Base-by-base conservation (phyloP, 2,888 invertebrate species). In the Perdita meconis region DNA sequence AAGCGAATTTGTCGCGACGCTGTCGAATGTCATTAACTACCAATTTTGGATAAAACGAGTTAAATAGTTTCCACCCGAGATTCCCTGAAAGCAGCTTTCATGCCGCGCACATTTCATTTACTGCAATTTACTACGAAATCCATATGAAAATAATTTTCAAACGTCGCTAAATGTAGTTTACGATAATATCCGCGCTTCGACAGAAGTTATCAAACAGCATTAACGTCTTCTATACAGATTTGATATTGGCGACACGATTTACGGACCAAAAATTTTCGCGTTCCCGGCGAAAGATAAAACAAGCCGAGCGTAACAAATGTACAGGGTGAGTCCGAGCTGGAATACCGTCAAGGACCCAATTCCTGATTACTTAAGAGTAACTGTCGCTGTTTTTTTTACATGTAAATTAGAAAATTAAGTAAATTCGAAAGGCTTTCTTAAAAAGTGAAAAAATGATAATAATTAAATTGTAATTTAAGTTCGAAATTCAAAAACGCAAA, bases 111-210 rank as follows among this genome's bases (percentile, higher is more conserved):
- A 66, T 74, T 76, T 74, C 75, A 76, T 66, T 76, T 67, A 50
- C 66, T 76, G 74, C 75, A 65, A 74, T 76, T 74, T 76, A 61
- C 59, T 67, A 66, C 56, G 51, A 67, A 76, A 76, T 72, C 74
- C 74, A 60, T 73, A 73, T 55, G 74, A 75, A 73, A 75, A 73
- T 75, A 55, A 75, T 73, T 75, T 73, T 75, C 74, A 75, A 75
- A 75, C 74, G 59, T 73, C 40, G 74, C 59, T 73, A 65, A 75
- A 75, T 59, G 73, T 64, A 75, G 73, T 75, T 75, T 75, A 73
- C 59, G 73, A 65, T 73, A 72, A 75, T 73, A 75, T 64, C 44
- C 53, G 5, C 42, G 36, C 56, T 19, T 30, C 64, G 47, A 72
- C 73, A 65, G 73, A 65, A 75, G 74, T 75, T 72, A 75, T 75